These are phyloP conservation scores for Coremacera marginata DNA, from an alignment of 2,888 invertebrate species.

Conservation along the genomic window DNA sequence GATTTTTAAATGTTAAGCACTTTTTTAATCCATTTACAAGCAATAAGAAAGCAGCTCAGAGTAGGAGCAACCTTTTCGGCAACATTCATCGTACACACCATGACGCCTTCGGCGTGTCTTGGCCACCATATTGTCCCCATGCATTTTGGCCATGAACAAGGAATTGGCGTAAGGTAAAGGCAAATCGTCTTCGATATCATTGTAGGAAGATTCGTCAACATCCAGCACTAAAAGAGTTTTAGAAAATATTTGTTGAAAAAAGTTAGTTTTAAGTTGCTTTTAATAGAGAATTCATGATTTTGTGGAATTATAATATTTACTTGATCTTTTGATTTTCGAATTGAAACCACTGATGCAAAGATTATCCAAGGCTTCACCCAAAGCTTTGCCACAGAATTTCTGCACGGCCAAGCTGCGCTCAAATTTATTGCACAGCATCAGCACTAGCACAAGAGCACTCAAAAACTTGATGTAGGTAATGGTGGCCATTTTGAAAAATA, in stretches of 20 bases:
- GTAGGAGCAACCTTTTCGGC: slow-evolving; percentile 52
- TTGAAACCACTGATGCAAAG: slow-evolving; percentile 56
- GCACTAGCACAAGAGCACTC: slow-evolving; percentile 2
- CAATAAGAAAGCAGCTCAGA: slow-evolving; percentile 55
- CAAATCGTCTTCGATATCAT: slow-evolving; percentile 44
- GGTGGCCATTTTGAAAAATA: slow-evolving; percentile 2
- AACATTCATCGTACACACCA: slow-evolving; percentile 58
- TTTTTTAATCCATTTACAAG: slow-evolving; percentile 36
- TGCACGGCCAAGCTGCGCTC: slow-evolving; percentile 20
- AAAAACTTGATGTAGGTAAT: neutral
- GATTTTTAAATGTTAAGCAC: too few species aligned
- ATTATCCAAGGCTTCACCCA: slow-evolving; percentile 49
- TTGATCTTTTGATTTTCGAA: slow-evolving; percentile 46
- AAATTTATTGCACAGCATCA: neutral
- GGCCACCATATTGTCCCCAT: slow-evolving; percentile 48
- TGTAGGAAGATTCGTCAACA: slow-evolving; percentile 25
- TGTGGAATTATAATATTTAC: slow-evolving; percentile 41
- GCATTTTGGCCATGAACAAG: slow-evolving; percentile 48
- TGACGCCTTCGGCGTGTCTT: slow-evolving; percentile 56
- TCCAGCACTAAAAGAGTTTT: slow-evolving; percentile 14
- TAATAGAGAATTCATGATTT: neutral
- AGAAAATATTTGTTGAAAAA: neutral
- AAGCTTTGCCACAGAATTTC: slow-evolving; percentile 52
- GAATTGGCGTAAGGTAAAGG: slow-evolving; percentile 34
- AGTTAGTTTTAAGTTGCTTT: neutral